Evolutionary conservation across 2,113 vertebrate genomes (phyloP).

Genomic region (Phalacrocorax aristotelis): DNA sequence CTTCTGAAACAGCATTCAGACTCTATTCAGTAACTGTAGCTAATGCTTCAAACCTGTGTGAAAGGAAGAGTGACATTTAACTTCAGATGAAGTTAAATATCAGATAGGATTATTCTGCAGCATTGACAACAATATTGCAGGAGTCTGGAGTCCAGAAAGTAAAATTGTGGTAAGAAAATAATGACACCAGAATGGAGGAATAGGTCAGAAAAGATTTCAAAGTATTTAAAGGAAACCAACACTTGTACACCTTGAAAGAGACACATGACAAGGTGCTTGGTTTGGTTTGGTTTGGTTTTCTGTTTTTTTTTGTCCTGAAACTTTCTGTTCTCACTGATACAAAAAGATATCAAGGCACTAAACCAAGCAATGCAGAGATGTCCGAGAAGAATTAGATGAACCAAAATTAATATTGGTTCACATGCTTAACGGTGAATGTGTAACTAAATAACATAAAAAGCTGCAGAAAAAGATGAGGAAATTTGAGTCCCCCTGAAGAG

Average conservation of each 20-base stretch:
- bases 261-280: neutral
- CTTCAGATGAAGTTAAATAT: neutral
- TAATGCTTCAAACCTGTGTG: neutral
- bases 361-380: neutral
- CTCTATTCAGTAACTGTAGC: neutral
- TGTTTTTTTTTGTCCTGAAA: neutral
- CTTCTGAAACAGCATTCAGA: neutral
- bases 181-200: neutral
- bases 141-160: neutral
- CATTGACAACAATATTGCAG: neutral
- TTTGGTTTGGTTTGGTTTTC: neutral
- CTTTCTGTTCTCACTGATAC: neutral
- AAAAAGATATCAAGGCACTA: neutral
- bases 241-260: neutral
- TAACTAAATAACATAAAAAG: neutral
- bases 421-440: neutral
- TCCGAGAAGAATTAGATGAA: neutral
- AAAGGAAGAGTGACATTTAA: neutral
- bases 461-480: neutral
- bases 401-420: neutral
- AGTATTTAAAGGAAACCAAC: neutral
- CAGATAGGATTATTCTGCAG: neutral
- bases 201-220: neutral
- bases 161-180: neutral
- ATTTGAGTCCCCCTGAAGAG: neutral